Conservation (phyloP, 1,140 invertebrate species). For the Amyelois transitella region DNA sequence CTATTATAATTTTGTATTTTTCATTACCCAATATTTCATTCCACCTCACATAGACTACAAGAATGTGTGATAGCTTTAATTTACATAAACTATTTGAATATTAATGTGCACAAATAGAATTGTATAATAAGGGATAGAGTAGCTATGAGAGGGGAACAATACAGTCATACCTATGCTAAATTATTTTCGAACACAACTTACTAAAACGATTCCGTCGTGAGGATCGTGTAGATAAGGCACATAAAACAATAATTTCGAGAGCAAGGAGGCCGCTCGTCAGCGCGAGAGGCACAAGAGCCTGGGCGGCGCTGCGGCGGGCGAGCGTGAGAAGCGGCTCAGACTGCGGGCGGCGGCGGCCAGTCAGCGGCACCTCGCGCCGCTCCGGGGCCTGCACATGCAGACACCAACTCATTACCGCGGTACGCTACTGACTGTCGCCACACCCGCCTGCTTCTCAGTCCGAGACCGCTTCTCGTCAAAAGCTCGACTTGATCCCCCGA, state of each 20-base stretch:
- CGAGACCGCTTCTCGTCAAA: slow-evolving; percentile 56
- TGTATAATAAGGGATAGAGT: neutral
- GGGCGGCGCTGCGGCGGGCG: slow-evolving; percentile 26
- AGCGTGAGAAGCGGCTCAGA: slow-evolving; percentile 62
- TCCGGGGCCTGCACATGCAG: slow-evolving; percentile 66
- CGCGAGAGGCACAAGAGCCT: slow-evolving; percentile 24
- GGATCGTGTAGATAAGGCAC: slow-evolving; percentile 34
- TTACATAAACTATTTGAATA: neutral
- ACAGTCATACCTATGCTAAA: slow-evolving; percentile 3
- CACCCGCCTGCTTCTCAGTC: slow-evolving; percentile 36
- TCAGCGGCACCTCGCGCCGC: slow-evolving; percentile 52
- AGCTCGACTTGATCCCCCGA: neutral
- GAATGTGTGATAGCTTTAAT: neutral
- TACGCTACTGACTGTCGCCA: slow-evolving; percentile 14
- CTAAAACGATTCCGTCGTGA: slow-evolving; percentile 45
- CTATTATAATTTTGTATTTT: neutral
- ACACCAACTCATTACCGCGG: slow-evolving; percentile 39
- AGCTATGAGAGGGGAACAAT: slow-evolving; percentile 11
- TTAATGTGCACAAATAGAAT: neutral
- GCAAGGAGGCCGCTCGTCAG: slow-evolving; percentile 27
- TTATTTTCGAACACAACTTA: slow-evolving; percentile 43
- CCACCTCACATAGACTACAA: neutral
- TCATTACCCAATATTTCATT: neutral
- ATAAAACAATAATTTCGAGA: slow-evolving; percentile 43
- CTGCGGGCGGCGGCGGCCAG: slow-evolving; percentile 52